Evolutionary conservation across 1,140 invertebrate species (phyloP).

Genomic region (Araneus ventricosus): DNA sequence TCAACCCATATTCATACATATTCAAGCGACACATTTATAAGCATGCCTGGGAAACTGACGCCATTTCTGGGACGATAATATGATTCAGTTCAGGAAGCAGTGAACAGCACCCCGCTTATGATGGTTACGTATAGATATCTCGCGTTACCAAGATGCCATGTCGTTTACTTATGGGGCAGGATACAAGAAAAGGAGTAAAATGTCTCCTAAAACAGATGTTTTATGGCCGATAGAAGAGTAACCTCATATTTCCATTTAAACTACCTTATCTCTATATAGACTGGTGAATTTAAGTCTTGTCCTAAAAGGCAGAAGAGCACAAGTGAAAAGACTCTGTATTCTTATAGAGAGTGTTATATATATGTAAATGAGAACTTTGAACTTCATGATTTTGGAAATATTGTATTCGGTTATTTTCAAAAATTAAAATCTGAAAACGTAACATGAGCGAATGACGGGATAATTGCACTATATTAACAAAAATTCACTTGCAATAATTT

Average conservation of each 20-base stretch:
- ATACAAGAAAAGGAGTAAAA: neutral
- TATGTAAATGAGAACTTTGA: too few relatives aligned
- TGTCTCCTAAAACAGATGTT: constrained; percentile 10
- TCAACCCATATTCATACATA: neutral
- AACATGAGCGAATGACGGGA: too few relatives aligned
- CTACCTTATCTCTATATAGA: constrained; percentile 5
- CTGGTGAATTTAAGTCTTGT: neutral
- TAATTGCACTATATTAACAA: too few relatives aligned
- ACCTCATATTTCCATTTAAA: neutral
- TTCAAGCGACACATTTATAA: constrained; percentile 28
- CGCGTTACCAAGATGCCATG: constrained; percentile 2
- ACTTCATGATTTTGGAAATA: too few relatives aligned
- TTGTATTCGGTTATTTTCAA: too few relatives aligned
- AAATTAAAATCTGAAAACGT: too few relatives aligned
- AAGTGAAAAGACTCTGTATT: too few relatives aligned
- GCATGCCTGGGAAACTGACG: neutral
- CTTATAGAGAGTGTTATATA: too few relatives aligned
- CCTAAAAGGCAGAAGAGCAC: neutral
- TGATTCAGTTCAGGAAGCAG: neutral
- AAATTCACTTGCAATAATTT: too few relatives aligned
- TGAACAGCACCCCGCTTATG: neutral
- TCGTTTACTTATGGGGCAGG: neutral
- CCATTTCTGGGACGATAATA: neutral
- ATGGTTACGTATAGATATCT: neutral
- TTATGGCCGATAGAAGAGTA: neutral